These are phyloP conservation scores for Callocephalon fimbriatum DNA, from an alignment of 2,113 vertebrate genomes.

Conservation along the genomic window DNA sequence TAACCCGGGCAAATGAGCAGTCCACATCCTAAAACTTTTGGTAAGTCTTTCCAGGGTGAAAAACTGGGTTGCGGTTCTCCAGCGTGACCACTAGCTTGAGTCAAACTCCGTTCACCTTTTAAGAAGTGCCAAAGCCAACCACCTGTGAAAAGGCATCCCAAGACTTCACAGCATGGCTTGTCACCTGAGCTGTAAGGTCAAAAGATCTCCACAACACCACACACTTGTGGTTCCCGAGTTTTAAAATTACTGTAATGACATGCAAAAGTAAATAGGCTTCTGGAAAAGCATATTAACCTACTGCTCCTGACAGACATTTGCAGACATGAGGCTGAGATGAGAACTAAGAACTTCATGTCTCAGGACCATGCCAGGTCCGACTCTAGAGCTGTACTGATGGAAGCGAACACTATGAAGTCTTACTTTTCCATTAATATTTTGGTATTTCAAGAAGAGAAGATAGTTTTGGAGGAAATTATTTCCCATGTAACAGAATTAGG, in stretches of 20 bases:
- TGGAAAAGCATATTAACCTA: not conserved
- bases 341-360: not conserved
- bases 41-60: not conserved
- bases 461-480: not conserved
- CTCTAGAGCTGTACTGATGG: not conserved
- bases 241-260: not conserved
- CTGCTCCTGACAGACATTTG: not conserved
- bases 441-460: not conserved
- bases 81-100: not conserved
- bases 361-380: fast-evolving
- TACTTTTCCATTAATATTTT: not conserved
- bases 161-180: not conserved
- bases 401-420: not conserved
- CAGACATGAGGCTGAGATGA: not conserved
- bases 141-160: not conserved
- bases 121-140: not conserved
- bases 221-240: not conserved
- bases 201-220: not conserved
- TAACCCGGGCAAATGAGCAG: not conserved
- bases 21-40: not conserved
- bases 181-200: not conserved
- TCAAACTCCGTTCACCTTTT: not conserved
- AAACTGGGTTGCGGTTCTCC: not conserved
- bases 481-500: not conserved
- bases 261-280: not conserved